Conservation (phyloP, 2,113 vertebrate genomes). For the Pygoscelis adeliae region DNA sequence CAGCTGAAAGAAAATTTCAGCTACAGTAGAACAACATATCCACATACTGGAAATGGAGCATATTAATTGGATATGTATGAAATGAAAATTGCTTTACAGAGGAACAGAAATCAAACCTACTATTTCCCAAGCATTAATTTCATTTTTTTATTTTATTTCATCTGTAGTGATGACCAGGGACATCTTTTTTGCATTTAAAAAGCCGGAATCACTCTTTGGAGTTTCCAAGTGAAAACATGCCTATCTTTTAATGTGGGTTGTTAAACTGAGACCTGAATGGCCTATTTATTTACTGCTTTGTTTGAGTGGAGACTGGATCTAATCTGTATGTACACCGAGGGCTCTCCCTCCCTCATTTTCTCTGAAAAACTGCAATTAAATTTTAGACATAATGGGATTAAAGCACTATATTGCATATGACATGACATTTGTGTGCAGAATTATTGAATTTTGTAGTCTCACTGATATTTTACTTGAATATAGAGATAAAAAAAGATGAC, state of each 20-base stretch:
- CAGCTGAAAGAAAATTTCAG: conserved; percentile 1
- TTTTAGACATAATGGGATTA: conserved; percentile 39
- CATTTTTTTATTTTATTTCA: background rate
- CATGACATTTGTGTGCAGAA: conserved; percentile 24
- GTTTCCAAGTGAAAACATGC: conserved; percentile 40
- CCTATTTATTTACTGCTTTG: conserved; percentile 56
- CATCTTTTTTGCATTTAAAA: conserved; percentile 34
- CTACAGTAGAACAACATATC: background rate
- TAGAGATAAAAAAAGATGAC: conserved; percentile 18
- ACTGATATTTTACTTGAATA: conserved; percentile 32
- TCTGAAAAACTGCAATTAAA: conserved; percentile 49
- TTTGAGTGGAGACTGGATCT: conserved; percentile 42
- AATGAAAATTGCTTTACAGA: conserved; percentile 37
- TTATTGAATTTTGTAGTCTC: conserved; percentile 37
- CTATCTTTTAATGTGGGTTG: conserved; percentile 32
- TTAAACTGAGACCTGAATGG: conserved; percentile 50
- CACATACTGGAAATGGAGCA: conserved; percentile 24
- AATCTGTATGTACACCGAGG: conserved; percentile 51
- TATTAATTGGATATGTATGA: conserved; percentile 42
- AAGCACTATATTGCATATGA: conserved; percentile 15
- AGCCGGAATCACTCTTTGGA: background rate
- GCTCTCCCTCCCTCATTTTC: conserved; percentile 30
- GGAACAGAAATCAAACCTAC: conserved; percentile 34
- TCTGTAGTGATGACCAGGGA: background rate
- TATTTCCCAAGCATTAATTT: conserved; percentile 26